Conservation (phyloP, 1,140 invertebrate species). For the Tetraneura akinire region DNA sequence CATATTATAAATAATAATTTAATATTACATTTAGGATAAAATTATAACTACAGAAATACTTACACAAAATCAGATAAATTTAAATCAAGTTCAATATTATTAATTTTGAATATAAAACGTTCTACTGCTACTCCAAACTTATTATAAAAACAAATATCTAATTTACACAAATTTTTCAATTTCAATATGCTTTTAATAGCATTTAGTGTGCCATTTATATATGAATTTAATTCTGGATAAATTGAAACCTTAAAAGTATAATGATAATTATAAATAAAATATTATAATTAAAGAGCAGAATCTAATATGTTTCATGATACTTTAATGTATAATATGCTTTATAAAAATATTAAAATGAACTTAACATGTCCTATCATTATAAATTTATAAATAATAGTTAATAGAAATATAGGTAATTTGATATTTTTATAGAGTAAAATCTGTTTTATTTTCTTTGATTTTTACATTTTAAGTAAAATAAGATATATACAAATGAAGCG, state of each 20-base stretch:
- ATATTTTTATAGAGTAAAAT: too few relatives aligned
- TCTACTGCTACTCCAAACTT: conserved; percentile 58
- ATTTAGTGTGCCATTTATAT: conserved; percentile 63
- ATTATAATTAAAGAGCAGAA: too few relatives aligned
- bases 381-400: too few relatives aligned
- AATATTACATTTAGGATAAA: not conserved
- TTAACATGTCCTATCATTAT: too few relatives aligned
- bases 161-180: conserved; percentile 57
- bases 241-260: conserved; percentile 57
- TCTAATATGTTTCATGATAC: too few relatives aligned
- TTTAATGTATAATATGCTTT: too few relatives aligned
- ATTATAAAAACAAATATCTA: conserved; percentile 61
- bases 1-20: not conserved
- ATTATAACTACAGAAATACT: not conserved
- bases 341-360: too few relatives aligned
- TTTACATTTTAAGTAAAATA: too few relatives aligned
- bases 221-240: conserved; percentile 66
- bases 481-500: too few relatives aligned
- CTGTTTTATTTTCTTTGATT: too few relatives aligned
- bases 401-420: too few relatives aligned
- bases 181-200: conserved; percentile 60
- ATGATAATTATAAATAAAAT: not conserved
- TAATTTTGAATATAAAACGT: conserved; percentile 64
- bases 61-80: conserved; percentile 40
- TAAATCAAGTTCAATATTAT: conserved; percentile 34